A percentile compares a stretch with the other conserved stretches of the same genome.
Conservation (phyloP, 2,888 invertebrate genomes). For the Nymphalis polychloros region DNA sequence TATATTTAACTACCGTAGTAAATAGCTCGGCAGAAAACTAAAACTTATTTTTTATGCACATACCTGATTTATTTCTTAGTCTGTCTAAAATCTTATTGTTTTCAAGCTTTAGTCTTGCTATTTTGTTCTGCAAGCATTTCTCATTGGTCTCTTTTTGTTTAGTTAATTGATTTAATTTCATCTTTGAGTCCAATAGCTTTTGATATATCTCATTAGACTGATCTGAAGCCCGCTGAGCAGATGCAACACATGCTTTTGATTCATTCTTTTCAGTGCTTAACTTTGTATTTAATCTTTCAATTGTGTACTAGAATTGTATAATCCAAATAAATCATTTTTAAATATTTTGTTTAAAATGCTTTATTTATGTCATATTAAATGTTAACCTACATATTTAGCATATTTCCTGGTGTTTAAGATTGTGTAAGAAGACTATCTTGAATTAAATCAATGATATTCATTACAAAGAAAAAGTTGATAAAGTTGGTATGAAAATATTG, state of each 20-base stretch:
- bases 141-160: constrained; percentile 71
- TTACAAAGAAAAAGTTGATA: too few species aligned
- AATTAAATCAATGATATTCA: too few species aligned
- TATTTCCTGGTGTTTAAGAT: too few species aligned
- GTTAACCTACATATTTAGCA: too few species aligned
- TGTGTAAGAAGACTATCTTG: too few species aligned
- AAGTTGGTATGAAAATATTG: too few species aligned
- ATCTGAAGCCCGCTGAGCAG: constrained; percentile 69
- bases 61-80: constrained; percentile 64
- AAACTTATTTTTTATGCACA: constrained; percentile 22
- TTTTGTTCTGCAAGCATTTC: constrained; percentile 62
- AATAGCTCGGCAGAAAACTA: too few species aligned
- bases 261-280: constrained; percentile 66
- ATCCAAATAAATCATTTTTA: not conserved
- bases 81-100: constrained; percentile 69
- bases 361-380: not conserved
- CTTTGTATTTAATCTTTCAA: constrained; percentile 59
- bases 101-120: constrained; percentile 61
- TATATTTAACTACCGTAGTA: too few species aligned
- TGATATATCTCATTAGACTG: constrained; percentile 64
- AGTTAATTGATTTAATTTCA: constrained; percentile 58
- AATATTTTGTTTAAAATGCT: too few species aligned
- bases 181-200: constrained; percentile 56
- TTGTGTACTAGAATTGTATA: constrained; percentile 50
- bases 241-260: constrained; percentile 69